Percentiles rank a stretch among this genome's conserved stretches.
phyloP scores from a whole-genome alignment of 2,797 vertebrate species.

The Myotis myotis region DNA sequence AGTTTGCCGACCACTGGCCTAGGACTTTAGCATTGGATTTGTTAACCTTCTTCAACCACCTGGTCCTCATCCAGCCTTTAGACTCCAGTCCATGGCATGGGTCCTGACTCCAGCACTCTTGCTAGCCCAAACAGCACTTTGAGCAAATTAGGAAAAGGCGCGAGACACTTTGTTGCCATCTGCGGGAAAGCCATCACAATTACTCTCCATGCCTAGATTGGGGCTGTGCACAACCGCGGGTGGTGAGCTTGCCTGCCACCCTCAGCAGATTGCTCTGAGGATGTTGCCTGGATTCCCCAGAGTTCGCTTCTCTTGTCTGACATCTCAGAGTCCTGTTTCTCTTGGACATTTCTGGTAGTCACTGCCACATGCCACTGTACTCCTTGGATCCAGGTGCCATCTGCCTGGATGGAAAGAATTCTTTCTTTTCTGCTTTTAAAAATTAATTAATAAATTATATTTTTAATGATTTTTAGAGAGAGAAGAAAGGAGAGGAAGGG shows the following conservation, averaged over 20 bases:
- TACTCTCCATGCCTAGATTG: neutral
- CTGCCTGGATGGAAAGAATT: neutral
- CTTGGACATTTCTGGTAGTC: neutral
- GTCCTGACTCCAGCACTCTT: neutral
- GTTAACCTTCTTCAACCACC: neutral
- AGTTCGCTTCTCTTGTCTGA: neutral
- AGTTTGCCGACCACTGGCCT: no score
- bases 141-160: neutral
- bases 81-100: neutral
- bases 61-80: neutral
- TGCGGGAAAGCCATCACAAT: neutral
- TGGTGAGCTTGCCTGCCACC: neutral
- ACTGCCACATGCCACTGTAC: neutral
- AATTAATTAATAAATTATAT: neutral
- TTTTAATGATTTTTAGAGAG: neutral
- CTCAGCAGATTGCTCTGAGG: neutral
- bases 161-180: constrained; percentile 28
- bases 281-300: neutral
- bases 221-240: neutral
- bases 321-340: neutral
- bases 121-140: neutral
- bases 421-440: neutral
- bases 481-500: no score
- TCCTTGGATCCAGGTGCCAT: neutral
- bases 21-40: neutral